Conservation (phyloP, 1,140 invertebrate genomes). For the Augochlora pura region DNA sequence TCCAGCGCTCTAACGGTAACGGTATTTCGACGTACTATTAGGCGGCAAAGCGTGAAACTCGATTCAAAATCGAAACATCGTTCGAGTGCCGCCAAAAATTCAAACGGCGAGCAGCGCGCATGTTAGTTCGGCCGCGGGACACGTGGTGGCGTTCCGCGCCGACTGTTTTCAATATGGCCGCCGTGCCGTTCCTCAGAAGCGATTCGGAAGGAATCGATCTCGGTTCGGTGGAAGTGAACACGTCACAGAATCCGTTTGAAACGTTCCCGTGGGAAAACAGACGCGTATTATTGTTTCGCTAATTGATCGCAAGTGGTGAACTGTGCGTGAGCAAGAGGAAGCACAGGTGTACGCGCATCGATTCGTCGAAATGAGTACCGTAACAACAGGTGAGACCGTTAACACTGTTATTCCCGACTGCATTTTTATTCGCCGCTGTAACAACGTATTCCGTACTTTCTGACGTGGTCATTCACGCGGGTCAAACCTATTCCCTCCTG, state of each 20-base stretch:
- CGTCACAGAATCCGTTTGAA: conserved; percentile 40
- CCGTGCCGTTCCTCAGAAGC: conserved; percentile 34
- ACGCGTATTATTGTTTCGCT: conserved; percentile 6
- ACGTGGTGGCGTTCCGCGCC: neutral
- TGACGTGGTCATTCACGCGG: neutral
- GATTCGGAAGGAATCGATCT: conserved; percentile 65
- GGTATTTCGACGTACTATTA: too few species aligned
- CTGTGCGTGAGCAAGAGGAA: neutral
- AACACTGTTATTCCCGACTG: conserved; percentile 30
- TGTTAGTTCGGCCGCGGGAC: neutral
- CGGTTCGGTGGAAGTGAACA: conserved; percentile 50
- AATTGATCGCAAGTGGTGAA: conserved; percentile 20
- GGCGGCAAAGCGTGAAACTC: too few species aligned
- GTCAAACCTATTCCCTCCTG: too few species aligned
- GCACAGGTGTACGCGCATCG: neutral
- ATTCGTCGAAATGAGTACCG: conserved; percentile 66
- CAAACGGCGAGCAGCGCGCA: conserved; percentile 4
- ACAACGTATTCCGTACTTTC: conserved; percentile 11
- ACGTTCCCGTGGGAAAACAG: conserved; percentile 30
- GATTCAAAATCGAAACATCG: neutral
- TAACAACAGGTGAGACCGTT: conserved; percentile 73
- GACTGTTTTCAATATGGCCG: conserved; percentile 57
- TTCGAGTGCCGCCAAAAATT: conserved; percentile 13
- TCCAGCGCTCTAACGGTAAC: too few species aligned
- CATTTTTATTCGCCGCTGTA: conserved; percentile 10